Conservation (phyloP, 2,888 invertebrate genomes). For the Drosophila peninsularis region DNA sequence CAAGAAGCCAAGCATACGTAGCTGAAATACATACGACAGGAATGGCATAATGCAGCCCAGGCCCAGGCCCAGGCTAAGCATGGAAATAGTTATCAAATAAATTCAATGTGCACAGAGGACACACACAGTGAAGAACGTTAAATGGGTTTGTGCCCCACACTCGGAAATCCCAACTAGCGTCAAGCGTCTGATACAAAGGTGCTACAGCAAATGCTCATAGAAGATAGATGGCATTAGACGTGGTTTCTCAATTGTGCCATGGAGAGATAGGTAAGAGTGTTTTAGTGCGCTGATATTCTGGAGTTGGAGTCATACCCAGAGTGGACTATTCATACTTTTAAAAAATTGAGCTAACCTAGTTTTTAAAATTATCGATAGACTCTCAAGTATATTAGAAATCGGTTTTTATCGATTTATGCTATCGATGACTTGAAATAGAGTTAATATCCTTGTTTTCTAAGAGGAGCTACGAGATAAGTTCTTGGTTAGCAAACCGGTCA, state of each 20-base stretch:
- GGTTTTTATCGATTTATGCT: not conserved
- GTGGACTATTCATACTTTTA: not conserved
- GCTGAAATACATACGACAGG: not conserved
- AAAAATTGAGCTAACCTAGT: fast-evolving
- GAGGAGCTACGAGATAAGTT: not conserved
- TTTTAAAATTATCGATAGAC: not conserved
- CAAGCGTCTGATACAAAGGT: no score
- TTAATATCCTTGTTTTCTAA: not conserved
- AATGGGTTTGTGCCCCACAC: no score
- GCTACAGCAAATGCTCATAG: no score
- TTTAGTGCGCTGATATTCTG: no score
- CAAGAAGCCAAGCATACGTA: not conserved
- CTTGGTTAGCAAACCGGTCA: not conserved
- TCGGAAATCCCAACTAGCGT: no score
- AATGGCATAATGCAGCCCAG: not conserved
- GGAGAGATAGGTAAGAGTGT: no score
- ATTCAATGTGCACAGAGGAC: not conserved
- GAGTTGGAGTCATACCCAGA: no score
- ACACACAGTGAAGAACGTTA: not conserved
- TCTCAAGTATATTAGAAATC: not conserved
- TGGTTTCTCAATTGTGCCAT: no score
- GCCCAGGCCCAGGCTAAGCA: conserved; percentile 1
- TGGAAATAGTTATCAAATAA: conserved; percentile 13
- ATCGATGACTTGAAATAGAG: no score
- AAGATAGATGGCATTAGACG: no score